These are phyloP conservation scores for Calonectris borealis DNA, from an alignment of 2,113 vertebrate species.

Conservation along the genomic window DNA sequence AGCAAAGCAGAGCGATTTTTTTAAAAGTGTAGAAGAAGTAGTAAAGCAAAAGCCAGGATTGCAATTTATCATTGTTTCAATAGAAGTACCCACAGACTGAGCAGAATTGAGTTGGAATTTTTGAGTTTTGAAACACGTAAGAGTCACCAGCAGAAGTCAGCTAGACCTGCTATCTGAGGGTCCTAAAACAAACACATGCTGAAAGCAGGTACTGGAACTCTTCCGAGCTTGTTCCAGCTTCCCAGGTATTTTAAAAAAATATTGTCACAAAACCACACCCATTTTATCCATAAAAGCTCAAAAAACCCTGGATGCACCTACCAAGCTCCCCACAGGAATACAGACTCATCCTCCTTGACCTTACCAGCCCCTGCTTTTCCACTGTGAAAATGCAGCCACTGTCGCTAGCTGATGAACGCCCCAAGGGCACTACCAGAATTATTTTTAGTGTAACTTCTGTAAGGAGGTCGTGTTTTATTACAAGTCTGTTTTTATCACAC, in stretches of 20 bases:
- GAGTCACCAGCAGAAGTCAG: neutral
- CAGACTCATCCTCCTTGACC: neutral
- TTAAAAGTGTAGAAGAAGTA: neutral
- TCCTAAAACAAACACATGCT: neutral
- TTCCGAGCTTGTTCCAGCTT: neutral
- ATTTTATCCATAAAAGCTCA: neutral
- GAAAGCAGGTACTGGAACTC: neutral
- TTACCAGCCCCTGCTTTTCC: neutral
- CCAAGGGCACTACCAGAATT: slow-evolving; percentile 1
- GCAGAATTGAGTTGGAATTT: neutral
- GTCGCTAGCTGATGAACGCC: neutral
- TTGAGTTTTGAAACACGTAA: neutral
- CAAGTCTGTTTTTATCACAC: neutral
- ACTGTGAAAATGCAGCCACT: neutral
- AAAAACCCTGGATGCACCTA: neutral
- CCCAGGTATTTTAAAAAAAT: neutral
- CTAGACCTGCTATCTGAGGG: neutral
- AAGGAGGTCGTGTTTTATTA: neutral
- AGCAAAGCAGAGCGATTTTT: neutral
- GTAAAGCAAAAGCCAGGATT: neutral
- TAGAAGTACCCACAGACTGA: neutral
- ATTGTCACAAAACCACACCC: neutral
- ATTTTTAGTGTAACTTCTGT: slow-evolving; percentile 45
- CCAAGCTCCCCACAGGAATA: neutral
- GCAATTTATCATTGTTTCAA: neutral